Conservation (phyloP, 1,140 invertebrate genomes). For the Pseudomyrmex flavicornis region DNA sequence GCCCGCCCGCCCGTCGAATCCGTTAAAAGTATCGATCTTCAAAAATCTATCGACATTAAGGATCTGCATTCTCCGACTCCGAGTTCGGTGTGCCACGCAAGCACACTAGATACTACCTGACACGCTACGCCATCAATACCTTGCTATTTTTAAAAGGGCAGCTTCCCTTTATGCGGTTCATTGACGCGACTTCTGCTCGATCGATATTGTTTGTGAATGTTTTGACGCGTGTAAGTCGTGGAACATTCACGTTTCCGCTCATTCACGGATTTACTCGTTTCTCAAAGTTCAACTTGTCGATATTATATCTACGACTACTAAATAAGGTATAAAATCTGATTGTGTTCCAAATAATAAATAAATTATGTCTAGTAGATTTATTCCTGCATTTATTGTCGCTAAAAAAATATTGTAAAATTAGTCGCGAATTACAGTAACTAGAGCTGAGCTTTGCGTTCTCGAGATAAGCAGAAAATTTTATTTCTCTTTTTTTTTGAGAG, state of each 20-base stretch:
- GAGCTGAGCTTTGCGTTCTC: background rate
- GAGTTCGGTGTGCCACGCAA: background rate
- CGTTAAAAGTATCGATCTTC: slow-evolving; percentile 28
- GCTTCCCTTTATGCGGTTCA: background rate
- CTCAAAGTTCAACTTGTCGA: background rate
- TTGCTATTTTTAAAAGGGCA: background rate
- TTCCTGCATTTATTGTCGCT: background rate
- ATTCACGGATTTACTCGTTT: background rate
- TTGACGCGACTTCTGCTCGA: slow-evolving; percentile 2
- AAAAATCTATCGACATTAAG: slow-evolving; percentile 60
- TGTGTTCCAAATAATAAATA: too few relatives aligned
- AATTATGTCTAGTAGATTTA: background rate
- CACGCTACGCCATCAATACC: background rate
- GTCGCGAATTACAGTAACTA: background rate
- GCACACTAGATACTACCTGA: background rate
- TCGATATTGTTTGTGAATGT: slow-evolving; percentile 9
- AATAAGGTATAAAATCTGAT: background rate
- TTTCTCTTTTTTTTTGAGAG: too few relatives aligned
- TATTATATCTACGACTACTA: background rate
- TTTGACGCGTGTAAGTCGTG: background rate
- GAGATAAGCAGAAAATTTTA: slow-evolving; percentile 10
- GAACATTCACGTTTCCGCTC: background rate
- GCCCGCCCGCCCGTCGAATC: slow-evolving; percentile 27
- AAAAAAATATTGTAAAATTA: background rate
- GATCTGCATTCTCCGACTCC: slow-evolving; percentile 11